Conservation (phyloP, 2,113 vertebrate species). For the Holacanthus passer region DNA sequence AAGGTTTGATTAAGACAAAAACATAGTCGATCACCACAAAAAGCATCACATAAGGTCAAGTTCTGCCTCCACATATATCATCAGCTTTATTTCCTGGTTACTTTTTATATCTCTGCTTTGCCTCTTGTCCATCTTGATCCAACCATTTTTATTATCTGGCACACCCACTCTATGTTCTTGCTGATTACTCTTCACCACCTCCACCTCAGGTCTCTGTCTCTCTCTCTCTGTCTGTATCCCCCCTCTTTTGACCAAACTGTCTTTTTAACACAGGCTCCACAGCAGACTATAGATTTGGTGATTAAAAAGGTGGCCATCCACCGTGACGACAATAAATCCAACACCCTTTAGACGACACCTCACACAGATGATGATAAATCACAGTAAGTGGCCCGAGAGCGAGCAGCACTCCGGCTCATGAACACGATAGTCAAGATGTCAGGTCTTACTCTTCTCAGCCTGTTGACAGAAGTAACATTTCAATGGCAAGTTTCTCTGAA, state of each 20-base stretch:
- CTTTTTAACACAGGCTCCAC: constrained; percentile 13
- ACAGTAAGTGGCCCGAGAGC: neutral
- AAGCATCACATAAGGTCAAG: neutral
- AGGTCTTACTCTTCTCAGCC: constrained; percentile 10
- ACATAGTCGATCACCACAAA: neutral
- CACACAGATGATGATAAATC: constrained; percentile 22
- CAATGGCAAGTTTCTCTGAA: neutral
- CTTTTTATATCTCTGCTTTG: neutral
- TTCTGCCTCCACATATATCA: neutral
- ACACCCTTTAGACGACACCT: neutral
- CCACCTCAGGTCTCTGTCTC: neutral
- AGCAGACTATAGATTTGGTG: constrained; percentile 19
- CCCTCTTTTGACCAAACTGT: constrained; percentile 3
- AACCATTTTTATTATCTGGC: constrained; percentile 1
- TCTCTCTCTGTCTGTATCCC: constrained; percentile 6
- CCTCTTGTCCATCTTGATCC: neutral
- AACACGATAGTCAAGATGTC: constrained; percentile 17
- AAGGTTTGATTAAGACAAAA: neutral
- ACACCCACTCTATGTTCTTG: neutral
- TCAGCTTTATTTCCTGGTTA: no score
- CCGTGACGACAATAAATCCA: constrained; percentile 6
- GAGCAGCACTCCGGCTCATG: neutral
- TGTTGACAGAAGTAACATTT: constrained; percentile 15
- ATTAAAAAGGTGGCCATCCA: constrained; percentile 23
- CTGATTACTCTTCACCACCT: neutral